Conservation (phyloP, 2,113 vertebrate species). For the Ammodytes dubius region DNA sequence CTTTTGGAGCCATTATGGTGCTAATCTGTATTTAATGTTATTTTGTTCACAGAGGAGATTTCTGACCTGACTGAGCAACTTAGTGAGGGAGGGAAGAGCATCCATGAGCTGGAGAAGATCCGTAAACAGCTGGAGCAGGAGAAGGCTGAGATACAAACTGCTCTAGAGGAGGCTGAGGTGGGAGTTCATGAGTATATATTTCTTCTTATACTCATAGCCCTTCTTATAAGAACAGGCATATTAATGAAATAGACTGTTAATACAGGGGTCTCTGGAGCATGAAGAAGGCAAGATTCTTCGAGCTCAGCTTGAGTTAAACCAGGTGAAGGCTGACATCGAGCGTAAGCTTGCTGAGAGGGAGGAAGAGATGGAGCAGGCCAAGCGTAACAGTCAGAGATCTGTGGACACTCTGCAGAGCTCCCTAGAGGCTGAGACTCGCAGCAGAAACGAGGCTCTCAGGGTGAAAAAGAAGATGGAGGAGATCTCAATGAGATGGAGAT, state of each 20-base stretch:
- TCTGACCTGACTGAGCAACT: conserved; percentile 82
- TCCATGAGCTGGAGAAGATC: conserved; percentile 78
- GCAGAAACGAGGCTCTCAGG: conserved; percentile 88
- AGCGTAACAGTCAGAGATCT: conserved; percentile 88
- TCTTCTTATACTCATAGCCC: neutral
- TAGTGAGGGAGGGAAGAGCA: conserved; percentile 75
- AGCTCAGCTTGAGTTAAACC: conserved; percentile 91
- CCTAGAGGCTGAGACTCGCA: conserved; percentile 90
- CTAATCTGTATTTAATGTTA: no score
- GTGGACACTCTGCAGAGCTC: conserved; percentile 91
- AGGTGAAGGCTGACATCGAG: conserved; percentile 89
- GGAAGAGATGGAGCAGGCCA: conserved; percentile 92
- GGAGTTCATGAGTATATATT: neutral
- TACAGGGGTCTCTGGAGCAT: conserved; percentile 90
- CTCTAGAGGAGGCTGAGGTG: conserved; percentile 79
- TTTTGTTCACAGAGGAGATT: conserved; percentile 72
- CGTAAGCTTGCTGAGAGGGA: conserved; percentile 91
- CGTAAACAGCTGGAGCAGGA: conserved; percentile 80
- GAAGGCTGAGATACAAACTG: conserved; percentile 78
- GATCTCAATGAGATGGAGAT: conserved; percentile 67
- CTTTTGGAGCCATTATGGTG: no score
- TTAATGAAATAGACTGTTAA: neutral
- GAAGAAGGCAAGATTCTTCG: conserved; percentile 93
- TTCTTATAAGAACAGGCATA: neutral
- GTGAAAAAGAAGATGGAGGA: conserved; percentile 86